Conservation (phyloP, 2,888 invertebrate species). For the Leptopilina myrica region DNA sequence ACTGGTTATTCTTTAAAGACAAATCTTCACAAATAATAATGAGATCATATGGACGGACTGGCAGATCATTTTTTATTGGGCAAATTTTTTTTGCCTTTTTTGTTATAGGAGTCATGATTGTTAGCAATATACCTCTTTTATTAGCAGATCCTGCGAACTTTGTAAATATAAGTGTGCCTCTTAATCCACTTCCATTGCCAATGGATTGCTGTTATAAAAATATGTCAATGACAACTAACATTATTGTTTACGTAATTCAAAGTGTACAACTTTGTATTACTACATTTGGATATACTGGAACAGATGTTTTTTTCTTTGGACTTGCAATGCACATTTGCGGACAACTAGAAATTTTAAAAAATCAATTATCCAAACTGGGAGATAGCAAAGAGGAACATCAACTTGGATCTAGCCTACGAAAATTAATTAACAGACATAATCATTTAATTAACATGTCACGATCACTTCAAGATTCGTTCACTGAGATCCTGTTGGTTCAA, state of each 20-base stretch:
- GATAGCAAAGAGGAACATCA: neutral
- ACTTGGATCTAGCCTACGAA: neutral
- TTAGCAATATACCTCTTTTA: slow-evolving; percentile 12
- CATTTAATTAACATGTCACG: slow-evolving; percentile 9
- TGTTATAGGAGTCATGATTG: neutral
- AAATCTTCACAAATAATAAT: neutral
- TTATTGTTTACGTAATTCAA: slow-evolving; percentile 5
- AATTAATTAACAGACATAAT: slow-evolving; percentile 9
- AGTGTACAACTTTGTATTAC: neutral
- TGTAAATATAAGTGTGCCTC: neutral
- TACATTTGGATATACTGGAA: neutral
- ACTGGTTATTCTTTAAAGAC: neutral
- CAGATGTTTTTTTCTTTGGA: slow-evolving; percentile 67
- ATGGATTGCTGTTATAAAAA: slow-evolving; percentile 22
- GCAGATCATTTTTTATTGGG: neutral
- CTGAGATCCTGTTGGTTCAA: slow-evolving; percentile 3
- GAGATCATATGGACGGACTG: neutral
- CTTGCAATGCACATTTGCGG: slow-evolving; percentile 70
- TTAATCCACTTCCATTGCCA: slow-evolving; percentile 7
- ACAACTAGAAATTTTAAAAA: slow-evolving; percentile 61
- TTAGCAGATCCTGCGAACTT: neutral
- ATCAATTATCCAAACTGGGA: neutral
- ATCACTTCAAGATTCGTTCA: neutral
- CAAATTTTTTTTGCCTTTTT: slow-evolving; percentile 16
- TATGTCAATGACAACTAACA: neutral